Percentiles rank a stretch among this genome's conserved stretches.
phyloP scores from a whole-genome alignment of 2,888 invertebrate species.

The Caenorhabditis imperialis region DNA sequence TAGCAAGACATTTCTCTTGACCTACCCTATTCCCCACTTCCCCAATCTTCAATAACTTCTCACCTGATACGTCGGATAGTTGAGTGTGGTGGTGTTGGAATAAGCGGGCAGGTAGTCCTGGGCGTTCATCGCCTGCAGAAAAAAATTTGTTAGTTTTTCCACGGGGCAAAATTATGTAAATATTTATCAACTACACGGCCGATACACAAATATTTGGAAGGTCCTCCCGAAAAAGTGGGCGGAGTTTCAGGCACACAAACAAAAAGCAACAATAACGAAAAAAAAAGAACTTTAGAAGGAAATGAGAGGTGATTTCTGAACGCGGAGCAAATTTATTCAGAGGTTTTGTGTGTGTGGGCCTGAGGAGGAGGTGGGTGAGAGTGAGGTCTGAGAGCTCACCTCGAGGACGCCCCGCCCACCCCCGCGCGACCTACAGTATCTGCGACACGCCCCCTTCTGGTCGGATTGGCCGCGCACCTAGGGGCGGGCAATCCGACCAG shows the following conservation, averaged over 20 bases:
- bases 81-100: constrained; percentile 41
- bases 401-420: background rate
- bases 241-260: background rate
- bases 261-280: constrained; percentile 8
- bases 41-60: background rate
- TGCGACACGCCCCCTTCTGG: no score
- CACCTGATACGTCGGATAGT: constrained; percentile 54
- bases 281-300: background rate
- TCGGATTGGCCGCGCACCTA: background rate
- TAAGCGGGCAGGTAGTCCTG: constrained; percentile 67
- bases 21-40: background rate
- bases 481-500: no score
- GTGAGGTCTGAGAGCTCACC: constrained; percentile 8
- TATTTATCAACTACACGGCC: constrained; percentile 49
- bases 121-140: constrained; percentile 61
- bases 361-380: background rate
- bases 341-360: constrained; percentile 7
- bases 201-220: constrained; percentile 44
- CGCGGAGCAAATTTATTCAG: background rate
- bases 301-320: no score
- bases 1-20: background rate
- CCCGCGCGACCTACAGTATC: background rate
- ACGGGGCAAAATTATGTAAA: constrained; percentile 46
- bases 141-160: constrained; percentile 7
- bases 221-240: constrained; percentile 6